Conservation (phyloP, 2,797 vertebrate genomes). For the Diplodus puntazzo region DNA sequence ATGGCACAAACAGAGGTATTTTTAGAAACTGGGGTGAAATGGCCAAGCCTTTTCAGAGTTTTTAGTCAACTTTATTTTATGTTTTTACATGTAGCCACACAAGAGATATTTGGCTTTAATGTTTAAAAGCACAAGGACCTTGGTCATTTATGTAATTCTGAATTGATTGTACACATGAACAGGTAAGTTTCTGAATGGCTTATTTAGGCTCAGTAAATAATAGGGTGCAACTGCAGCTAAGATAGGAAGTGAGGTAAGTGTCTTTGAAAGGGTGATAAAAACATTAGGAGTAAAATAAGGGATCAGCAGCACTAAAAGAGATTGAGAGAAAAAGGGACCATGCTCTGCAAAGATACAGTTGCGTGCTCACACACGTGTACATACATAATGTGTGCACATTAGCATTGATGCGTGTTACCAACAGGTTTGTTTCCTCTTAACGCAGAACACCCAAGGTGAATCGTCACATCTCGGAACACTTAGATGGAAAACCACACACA, state of each 20-base stretch:
- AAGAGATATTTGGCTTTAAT: slow-evolving; percentile 1
- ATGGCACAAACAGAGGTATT: slow-evolving; percentile 49
- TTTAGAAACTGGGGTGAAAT: slow-evolving; percentile 39
- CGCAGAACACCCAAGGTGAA: slow-evolving; percentile 63
- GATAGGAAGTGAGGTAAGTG: slow-evolving; percentile 11
- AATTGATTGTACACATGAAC: background rate
- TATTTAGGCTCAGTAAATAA: background rate
- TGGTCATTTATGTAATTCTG: background rate
- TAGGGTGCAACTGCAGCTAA: background rate
- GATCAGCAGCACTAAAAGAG: background rate
- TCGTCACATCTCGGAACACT: slow-evolving; percentile 22
- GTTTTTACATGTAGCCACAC: slow-evolving; percentile 1
- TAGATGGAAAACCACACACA: background rate
- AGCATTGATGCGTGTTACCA: slow-evolving; percentile 46
- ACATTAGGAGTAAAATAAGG: slow-evolving; percentile 8
- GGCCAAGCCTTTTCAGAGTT: background rate
- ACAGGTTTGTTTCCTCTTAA: slow-evolving; percentile 34
- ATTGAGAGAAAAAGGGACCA: slow-evolving; percentile 1
- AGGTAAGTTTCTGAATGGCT: slow-evolving; percentile 7
- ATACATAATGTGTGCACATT: slow-evolving; percentile 9
- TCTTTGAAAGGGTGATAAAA: slow-evolving; percentile 10
- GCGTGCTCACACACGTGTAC: background rate
- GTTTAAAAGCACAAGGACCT: background rate
- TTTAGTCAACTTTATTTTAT: background rate
- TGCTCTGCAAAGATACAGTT: background rate